Conservation (phyloP, 2,888 invertebrate genomes). For the Euspilapteryx auroguttella region DNA sequence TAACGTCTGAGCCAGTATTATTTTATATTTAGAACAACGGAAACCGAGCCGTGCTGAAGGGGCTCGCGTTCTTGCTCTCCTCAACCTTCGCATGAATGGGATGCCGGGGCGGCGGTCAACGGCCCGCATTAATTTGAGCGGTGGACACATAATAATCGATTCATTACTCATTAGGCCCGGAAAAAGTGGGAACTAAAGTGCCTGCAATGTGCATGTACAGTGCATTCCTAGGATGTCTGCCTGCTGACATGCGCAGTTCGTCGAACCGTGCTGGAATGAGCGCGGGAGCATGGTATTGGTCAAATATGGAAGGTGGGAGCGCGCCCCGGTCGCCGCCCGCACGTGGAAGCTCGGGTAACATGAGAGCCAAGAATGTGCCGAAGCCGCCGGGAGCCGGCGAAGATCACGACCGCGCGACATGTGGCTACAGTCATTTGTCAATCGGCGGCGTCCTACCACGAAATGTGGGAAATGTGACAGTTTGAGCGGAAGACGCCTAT, state of each 20-base stretch:
- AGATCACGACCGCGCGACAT: constrained; percentile 4
- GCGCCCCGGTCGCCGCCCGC: constrained; percentile 8
- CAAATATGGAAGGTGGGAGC: constrained; percentile 39
- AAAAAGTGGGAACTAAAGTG: constrained; percentile 4
- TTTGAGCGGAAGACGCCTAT: too few relatives aligned
- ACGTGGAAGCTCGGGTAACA: constrained; percentile 14
- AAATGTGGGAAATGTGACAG: too few relatives aligned
- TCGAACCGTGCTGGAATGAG: constrained; percentile 29
- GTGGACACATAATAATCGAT: constrained; percentile 31
- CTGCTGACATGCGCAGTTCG: too few relatives aligned
- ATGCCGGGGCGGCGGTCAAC: constrained; percentile 30
- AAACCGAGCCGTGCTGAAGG: constrained; percentile 22
- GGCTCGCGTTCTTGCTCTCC: constrained; percentile 23
- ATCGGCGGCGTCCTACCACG: neutral
- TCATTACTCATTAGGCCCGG: constrained; percentile 33
- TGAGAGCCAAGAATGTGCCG: constrained; percentile 23
- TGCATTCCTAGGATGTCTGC: neutral
- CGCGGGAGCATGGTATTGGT: constrained; percentile 14
- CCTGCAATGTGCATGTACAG: too few relatives aligned
- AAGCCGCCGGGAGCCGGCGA: constrained; percentile 15
- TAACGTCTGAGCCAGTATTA: too few relatives aligned
- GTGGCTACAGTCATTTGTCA: neutral
- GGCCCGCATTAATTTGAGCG: constrained; percentile 20
- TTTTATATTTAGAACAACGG: constrained; percentile 52
- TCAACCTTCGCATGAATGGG: constrained; percentile 49